These are phyloP conservation scores for Euwallacea fornicatus DNA, from an alignment of 1,140 invertebrate species.

Conservation along the genomic window DNA sequence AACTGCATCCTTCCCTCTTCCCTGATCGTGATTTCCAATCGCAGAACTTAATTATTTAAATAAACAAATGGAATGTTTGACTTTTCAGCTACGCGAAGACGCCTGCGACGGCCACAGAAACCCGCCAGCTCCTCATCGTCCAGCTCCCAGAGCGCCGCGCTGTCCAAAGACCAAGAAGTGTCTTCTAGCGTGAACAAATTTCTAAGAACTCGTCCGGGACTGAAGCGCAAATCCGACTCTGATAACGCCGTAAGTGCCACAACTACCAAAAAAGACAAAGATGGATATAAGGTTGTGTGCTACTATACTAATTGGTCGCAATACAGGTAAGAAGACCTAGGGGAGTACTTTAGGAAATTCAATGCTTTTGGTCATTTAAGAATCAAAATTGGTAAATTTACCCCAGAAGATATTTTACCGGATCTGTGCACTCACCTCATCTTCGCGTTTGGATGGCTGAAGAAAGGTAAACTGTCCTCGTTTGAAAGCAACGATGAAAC, in stretches of 20 bases:
- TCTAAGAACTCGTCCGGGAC: constrained; percentile 61
- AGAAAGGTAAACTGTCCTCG: constrained; percentile 89
- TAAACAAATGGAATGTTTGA: neutral
- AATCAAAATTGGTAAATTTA: constrained; percentile 88
- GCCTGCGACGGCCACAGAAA: constrained; percentile 56
- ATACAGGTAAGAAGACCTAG: constrained; percentile 58
- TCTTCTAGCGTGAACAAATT: constrained; percentile 67
- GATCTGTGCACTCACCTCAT: constrained; percentile 95
- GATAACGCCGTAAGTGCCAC: constrained; percentile 60
- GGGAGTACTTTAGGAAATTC: neutral
- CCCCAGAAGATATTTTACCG: constrained; percentile 92
- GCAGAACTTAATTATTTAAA: neutral
- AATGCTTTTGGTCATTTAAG: constrained; percentile 51
- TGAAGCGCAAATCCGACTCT: constrained; percentile 59
- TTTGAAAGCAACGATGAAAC: constrained; percentile 93
- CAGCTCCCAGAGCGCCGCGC: constrained; percentile 49
- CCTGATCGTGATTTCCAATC: no score
- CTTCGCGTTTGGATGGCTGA: constrained; percentile 95
- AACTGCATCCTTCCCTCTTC: no score
- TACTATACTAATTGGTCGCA: constrained; percentile 99
- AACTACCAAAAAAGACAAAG: constrained; percentile 59
- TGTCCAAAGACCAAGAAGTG: constrained; percentile 64
- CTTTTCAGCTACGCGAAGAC: constrained; percentile 56
- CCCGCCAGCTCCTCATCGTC: constrained; percentile 11
- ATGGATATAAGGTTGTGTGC: constrained; percentile 79